These are phyloP conservation scores for Gobio occitaniae DNA, from an alignment of 2,797 vertebrate genomes.

Conservation along the genomic window DNA sequence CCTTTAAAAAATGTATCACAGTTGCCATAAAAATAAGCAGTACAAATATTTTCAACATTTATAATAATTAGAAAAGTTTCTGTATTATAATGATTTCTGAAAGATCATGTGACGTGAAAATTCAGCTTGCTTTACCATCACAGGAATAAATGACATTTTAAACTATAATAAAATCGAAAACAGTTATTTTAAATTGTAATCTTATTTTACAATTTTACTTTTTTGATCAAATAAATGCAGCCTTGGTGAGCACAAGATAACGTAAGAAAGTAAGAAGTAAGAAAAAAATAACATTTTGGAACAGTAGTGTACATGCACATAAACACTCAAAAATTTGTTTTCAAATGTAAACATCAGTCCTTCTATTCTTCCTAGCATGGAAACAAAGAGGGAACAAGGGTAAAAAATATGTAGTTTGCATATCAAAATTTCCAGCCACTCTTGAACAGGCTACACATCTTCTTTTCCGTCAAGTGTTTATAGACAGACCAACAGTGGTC, in stretches of 20 bases:
- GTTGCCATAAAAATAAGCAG: not conserved
- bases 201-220: not conserved
- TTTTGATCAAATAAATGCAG: not conserved
- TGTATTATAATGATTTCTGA: not conserved
- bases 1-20: not conserved
- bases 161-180: not conserved
- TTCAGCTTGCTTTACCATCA: not conserved
- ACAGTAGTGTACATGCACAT: not conserved
- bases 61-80: not conserved
- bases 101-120: not conserved
- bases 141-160: not conserved
- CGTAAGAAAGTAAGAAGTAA: no score
- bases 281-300: not conserved
- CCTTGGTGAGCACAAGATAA: not conserved
- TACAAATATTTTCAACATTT: not conserved
- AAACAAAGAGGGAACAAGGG: not conserved
- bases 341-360: not conserved
- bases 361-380: not conserved
- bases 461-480: slow-evolving; percentile 73
- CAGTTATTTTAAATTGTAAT: not conserved
- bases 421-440: slow-evolving; percentile 26
- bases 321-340: not conserved
- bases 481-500: slow-evolving; percentile 78
- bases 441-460: slow-evolving; percentile 12
- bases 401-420: slow-evolving; percentile 32